These are phyloP conservation scores for Zygothrica quintamaculata DNA, from an alignment of 2,888 invertebrate species.

Conservation along the genomic window DNA sequence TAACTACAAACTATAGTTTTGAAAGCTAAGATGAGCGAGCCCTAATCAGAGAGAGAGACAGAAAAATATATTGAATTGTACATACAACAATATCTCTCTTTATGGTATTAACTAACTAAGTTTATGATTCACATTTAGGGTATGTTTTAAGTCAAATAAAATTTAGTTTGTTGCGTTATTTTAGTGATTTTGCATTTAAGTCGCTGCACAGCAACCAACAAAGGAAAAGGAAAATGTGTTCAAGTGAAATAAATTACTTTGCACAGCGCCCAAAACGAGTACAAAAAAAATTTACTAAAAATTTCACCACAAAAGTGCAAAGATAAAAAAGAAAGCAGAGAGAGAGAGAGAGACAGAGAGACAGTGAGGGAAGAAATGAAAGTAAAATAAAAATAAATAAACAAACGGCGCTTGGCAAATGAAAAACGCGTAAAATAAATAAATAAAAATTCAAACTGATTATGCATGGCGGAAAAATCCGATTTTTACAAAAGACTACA, in stretches of 20 bases:
- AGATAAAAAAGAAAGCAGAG: conserved; percentile 48
- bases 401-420: conserved; percentile 58
- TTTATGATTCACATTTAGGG: too few relatives aligned
- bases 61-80: too few relatives aligned
- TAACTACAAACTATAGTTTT: too few relatives aligned
- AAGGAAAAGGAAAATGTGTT: conserved; percentile 65
- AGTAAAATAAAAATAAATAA: conserved; percentile 46
- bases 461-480: conserved; percentile 77
- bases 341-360: too few relatives aligned
- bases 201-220: conserved; percentile 36
- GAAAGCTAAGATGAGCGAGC: too few relatives aligned
- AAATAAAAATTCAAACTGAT: conserved; percentile 78
- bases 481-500: conserved; percentile 58
- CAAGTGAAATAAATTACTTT: conserved; percentile 80
- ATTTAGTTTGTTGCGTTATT: neutral
- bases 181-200: conserved; percentile 49
- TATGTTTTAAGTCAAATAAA: neutral
- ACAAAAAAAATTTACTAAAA: conserved; percentile 31
- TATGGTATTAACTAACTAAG: too few relatives aligned
- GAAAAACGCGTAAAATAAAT: conserved; percentile 79
- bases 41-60: too few relatives aligned
- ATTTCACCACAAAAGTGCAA: conserved; percentile 49
- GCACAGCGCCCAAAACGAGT: conserved; percentile 38
- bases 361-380: too few relatives aligned
- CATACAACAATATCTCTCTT: too few relatives aligned